A percentile compares a stretch with the other conserved stretches of the same genome.
phyloP scores from a whole-genome alignment of 2,113 vertebrate species.

The Petaurus breviceps region DNA sequence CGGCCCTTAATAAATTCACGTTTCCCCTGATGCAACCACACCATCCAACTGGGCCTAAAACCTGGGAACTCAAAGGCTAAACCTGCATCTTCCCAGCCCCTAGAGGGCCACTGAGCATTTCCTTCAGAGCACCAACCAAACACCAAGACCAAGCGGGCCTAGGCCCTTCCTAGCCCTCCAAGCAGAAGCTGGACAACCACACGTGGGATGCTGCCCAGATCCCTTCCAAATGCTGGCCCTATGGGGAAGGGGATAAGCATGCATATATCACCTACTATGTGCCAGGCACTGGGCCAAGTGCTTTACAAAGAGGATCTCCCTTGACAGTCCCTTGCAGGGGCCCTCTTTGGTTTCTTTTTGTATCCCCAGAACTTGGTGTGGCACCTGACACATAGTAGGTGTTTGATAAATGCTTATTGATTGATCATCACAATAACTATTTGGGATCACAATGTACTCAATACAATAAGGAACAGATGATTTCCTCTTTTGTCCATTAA shows the following conservation, averaged over 20 bases:
- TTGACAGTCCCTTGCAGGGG: neutral
- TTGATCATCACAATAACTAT: neutral
- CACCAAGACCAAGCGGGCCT: neutral
- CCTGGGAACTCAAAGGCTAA: neutral
- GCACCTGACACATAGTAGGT: neutral
- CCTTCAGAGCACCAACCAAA: neutral
- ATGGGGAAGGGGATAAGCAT: neutral
- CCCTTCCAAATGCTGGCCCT: neutral
- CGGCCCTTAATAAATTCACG: neutral
- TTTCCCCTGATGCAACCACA: neutral
- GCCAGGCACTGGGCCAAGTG: neutral
- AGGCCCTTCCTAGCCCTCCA: neutral
- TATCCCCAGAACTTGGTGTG: neutral
- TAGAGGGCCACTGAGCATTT: neutral
- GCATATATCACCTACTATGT: neutral
- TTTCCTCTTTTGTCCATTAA: slow-evolving; percentile 28
- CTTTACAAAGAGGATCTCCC: neutral
- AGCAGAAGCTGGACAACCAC: too few species aligned
- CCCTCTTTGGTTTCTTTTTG: neutral
- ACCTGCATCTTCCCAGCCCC: neutral
- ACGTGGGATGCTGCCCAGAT: neutral
- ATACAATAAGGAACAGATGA: slow-evolving; percentile 27
- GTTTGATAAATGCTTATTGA: slow-evolving; percentile 11
- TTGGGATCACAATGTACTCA: neutral
- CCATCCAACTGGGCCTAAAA: neutral